Evolutionary conservation across 2,888 invertebrate species (phyloP).

Genomic region (Neoaliturus tenellus): DNA sequence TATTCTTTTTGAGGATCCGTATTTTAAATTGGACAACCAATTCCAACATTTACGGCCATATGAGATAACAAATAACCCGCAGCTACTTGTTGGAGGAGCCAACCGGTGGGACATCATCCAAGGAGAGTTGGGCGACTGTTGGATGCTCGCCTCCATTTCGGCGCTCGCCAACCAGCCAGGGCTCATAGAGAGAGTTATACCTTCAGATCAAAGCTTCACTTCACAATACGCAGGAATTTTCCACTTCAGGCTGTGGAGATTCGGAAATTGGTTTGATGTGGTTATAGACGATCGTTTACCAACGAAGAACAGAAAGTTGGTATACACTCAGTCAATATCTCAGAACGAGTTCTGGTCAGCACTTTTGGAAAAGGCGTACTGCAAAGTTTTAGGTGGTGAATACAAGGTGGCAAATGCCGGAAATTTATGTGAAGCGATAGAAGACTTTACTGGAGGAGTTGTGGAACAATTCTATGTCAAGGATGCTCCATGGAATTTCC

Average conservation of each 20-base stretch:
- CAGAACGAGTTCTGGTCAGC: neutral
- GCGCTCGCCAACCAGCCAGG: neutral
- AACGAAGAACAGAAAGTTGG: neutral
- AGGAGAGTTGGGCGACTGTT: neutral
- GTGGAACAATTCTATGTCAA: neutral
- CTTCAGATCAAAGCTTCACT: neutral
- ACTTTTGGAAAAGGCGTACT: neutral
- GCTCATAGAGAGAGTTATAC: neutral
- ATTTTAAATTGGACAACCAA: neutral
- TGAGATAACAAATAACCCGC: neutral
- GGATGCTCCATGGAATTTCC: neutral
- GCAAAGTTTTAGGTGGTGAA: neutral
- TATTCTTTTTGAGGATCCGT: neutral
- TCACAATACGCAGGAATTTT: neutral
- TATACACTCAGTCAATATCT: neutral
- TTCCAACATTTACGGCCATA: neutral
- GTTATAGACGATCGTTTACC: neutral
- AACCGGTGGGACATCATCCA: neutral
- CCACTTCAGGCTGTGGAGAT: neutral
- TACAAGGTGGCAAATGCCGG: neutral
- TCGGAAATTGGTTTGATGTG: neutral
- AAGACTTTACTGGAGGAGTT: conserved; percentile 1
- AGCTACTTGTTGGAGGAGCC: neutral
- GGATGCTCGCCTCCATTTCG: neutral
- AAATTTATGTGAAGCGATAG: neutral